Evolutionary conservation across 2,113 vertebrate genomes (phyloP).

Genomic region (Tragelaphus buxtoni): DNA sequence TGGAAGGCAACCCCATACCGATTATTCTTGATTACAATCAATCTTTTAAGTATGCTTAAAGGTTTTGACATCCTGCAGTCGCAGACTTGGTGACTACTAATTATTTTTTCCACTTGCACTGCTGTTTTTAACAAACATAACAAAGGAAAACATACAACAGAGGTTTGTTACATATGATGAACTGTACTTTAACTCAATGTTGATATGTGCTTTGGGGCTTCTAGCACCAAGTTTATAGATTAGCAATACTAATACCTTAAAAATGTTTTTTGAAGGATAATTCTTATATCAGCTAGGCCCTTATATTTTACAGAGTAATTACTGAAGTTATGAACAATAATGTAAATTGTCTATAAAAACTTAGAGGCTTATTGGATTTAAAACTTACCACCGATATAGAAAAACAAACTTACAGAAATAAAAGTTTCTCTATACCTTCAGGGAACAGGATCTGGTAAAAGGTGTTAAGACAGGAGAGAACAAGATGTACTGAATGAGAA

Average conservation of each 20-base stretch:
- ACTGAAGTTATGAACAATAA: neutral
- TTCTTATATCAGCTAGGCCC: neutral
- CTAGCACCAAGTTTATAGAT: neutral
- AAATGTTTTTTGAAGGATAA: conserved; percentile 8
- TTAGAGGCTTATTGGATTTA: neutral
- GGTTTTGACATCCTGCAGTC: neutral
- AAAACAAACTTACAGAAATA: neutral
- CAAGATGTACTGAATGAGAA: neutral
- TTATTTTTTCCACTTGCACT: neutral
- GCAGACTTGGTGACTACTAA: neutral
- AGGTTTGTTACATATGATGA: conserved; percentile 18
- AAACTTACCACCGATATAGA: conserved; percentile 16
- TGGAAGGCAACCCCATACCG: neutral
- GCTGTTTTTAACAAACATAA: conserved; percentile 25
- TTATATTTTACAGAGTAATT: neutral
- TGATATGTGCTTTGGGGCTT: conserved; percentile 5
- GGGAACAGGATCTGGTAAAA: neutral
- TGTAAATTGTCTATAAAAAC: neutral
- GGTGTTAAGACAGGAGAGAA: neutral
- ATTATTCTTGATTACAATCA: conserved; percentile 3
- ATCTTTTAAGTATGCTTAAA: conserved; percentile 12
- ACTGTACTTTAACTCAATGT: conserved; percentile 5
- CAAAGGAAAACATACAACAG: conserved; percentile 13
- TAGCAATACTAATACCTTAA: neutral
- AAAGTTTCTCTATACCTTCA: neutral